Evolutionary conservation across 2,888 invertebrate species (phyloP).

Genomic region (Hypena proboscidalis): DNA sequence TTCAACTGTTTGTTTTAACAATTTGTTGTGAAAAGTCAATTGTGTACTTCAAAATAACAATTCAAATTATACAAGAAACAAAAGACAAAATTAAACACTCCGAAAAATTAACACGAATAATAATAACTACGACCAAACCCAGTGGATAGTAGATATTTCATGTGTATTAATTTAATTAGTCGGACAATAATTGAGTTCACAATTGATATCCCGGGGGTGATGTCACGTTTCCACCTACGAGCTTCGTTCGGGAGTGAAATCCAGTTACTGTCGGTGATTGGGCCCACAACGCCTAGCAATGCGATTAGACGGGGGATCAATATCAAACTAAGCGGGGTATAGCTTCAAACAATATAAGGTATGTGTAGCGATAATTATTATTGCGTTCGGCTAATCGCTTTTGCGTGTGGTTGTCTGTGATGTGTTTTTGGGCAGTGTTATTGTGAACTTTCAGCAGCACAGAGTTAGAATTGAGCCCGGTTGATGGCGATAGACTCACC

Average conservation of each 20-base stretch:
- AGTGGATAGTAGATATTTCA: constrained; percentile 34
- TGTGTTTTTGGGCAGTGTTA: not conserved
- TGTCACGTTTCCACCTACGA: constrained; percentile 58
- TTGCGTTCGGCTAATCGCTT: constrained; percentile 24
- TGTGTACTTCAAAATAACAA: too few relatives aligned
- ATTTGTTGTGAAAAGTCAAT: too few relatives aligned
- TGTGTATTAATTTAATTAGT: constrained; percentile 57
- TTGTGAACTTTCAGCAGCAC: not conserved
- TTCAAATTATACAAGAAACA: too few relatives aligned
- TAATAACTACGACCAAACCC: constrained; percentile 6
- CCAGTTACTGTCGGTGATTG: constrained; percentile 75
- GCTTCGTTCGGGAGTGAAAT: constrained; percentile 65
- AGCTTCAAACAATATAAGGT: constrained; percentile 47
- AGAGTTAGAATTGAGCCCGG: too few relatives aligned
- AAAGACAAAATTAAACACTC: too few relatives aligned
- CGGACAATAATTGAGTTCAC: constrained; percentile 58
- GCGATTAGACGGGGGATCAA: constrained; percentile 66
- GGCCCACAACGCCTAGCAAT: constrained; percentile 71
- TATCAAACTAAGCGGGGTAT: constrained; percentile 56
- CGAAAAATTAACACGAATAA: constrained; percentile 5
- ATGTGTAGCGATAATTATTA: constrained; percentile 36
- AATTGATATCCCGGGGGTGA: constrained; percentile 60
- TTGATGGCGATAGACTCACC: too few relatives aligned
- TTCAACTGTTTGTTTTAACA: too few relatives aligned
- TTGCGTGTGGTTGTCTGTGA: not conserved